Percentiles rank a stretch among this genome's conserved stretches.
Evolutionary conservation across 1,140 invertebrate genomes (phyloP).

Genomic region (Calosoma granatense): DNA sequence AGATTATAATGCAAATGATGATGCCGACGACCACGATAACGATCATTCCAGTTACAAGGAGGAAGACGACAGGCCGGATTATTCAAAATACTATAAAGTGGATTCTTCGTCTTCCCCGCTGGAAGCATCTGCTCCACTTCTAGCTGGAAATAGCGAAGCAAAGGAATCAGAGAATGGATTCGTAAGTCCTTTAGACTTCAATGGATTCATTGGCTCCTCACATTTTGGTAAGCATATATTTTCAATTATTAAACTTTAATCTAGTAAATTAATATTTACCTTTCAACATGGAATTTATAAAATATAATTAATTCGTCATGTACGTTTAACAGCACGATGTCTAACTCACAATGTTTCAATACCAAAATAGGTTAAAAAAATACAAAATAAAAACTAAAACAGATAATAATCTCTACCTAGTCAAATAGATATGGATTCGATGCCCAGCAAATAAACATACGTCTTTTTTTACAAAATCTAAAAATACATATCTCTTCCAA

Average conservation of each 20-base stretch:
- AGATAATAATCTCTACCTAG: too few relatives aligned
- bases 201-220: slow-evolving; percentile 4
- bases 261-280: background rate
- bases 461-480: too few relatives aligned
- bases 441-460: too few relatives aligned
- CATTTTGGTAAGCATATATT: slow-evolving; percentile 13
- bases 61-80: slow-evolving; percentile 2
- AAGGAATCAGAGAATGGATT: slow-evolving; percentile 7
- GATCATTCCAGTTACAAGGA: background rate
- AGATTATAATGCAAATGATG: slow-evolving; percentile 11
- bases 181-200: slow-evolving; percentile 10
- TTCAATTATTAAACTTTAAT: background rate
- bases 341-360: too few relatives aligned
- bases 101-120: background rate
- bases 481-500: too few relatives aligned
- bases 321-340: too few relatives aligned
- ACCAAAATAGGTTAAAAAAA: too few relatives aligned
- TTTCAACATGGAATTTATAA: background rate
- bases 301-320: background rate
- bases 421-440: too few relatives aligned
- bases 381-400: too few relatives aligned
- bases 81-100: slow-evolving; percentile 13
- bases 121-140: background rate
- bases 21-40: background rate
- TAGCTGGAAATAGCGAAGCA: background rate